Percentiles rank a stretch among this genome's conserved stretches.
phyloP scores from a whole-genome alignment of 2,888 invertebrate species.

The Loripinus fragilis region DNA sequence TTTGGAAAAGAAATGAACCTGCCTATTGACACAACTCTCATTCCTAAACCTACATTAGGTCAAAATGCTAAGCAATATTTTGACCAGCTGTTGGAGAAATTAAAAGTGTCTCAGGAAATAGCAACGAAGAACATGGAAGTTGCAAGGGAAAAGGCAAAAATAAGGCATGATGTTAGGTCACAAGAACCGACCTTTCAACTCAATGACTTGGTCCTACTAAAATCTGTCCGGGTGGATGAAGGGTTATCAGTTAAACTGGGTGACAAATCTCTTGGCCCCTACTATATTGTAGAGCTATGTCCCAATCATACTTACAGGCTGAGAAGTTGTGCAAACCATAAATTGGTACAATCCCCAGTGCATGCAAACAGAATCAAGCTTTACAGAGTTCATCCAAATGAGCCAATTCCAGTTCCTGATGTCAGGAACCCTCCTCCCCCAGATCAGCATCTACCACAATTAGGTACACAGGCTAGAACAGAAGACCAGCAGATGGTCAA shows the following conservation, averaged over 20 bases:
- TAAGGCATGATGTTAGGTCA: conserved; percentile 33
- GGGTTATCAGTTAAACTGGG: too few relatives aligned
- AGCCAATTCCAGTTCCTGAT: too few relatives aligned
- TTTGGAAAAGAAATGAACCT: conserved; percentile 42
- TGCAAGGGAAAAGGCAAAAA: conserved; percentile 26
- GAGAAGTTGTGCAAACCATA: background rate
- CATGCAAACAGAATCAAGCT: conserved; percentile 34
- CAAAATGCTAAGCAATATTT: conserved; percentile 20
- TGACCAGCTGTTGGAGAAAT: conserved; percentile 18
- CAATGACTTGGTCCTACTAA: conserved; percentile 27
- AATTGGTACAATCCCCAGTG: conserved; percentile 24
- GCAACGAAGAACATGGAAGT: conserved; percentile 27
- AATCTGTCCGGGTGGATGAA: conserved; percentile 11
- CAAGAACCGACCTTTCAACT: conserved; percentile 23
- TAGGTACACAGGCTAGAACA: too few relatives aligned
- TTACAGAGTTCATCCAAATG: too few relatives aligned
- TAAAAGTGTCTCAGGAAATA: conserved; percentile 24
- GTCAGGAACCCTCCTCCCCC: too few relatives aligned
- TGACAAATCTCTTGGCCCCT: too few relatives aligned
- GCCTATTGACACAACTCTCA: conserved; percentile 26
- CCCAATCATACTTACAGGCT: conserved; percentile 41
- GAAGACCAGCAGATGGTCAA: too few relatives aligned
- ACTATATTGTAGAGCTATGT: background rate
- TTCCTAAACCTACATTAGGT: background rate
- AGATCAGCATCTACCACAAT: too few relatives aligned